Base-by-base conservation (phyloP, 2,797 vertebrate species). In the Coilia nasus region DNA sequence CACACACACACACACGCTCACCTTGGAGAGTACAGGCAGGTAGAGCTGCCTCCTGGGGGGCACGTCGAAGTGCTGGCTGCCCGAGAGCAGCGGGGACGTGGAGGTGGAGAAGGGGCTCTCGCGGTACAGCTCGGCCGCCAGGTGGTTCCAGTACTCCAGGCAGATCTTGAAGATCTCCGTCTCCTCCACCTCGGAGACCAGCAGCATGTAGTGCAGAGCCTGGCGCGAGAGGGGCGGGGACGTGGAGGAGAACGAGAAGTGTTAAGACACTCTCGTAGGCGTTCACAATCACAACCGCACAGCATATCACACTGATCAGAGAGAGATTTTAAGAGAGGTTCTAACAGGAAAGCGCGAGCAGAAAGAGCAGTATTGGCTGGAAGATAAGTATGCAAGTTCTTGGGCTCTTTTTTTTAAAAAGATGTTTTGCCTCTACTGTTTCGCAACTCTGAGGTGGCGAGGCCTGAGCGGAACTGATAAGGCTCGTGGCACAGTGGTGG, bases 111-210 rank as follows among this genome's bases (percentile, higher is more conserved):
- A 99, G 0, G 98, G 98, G 91, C 97, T 98, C 87, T 99, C 98
- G 90, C 98, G 96, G 90, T 99, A 99, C 0, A 99, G 96, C 92
- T 99, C 98, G 82, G 98, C 97, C 46, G 98, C 97, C 91, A 99
- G 93, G 87, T 99, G 98, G 94, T 99, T 99, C 98, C 98, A 99
- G 91, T 99, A 99, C 88, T 99, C 98, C 84, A 99, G 94, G 87
- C 98, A 99, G 84, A 99, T 99, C 93, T 99, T 99, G 88, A 99
- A 99, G 89, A 99, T 99, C 94, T 99, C 98, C 0, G 98, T 99
- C 94, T 99, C 98, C 90, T 99, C 98, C 84, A 99, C 97, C 94
- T 99, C 98, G 7, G 98, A 99, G 75, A 99, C 98, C 93, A 99
- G 83, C 86, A 99, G 92, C 98, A 99, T 99, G 89, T 97, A 97